These are phyloP conservation scores for Nerophis lumbriciformis DNA, from an alignment of 2,113 vertebrate species.

Conservation along the genomic window DNA sequence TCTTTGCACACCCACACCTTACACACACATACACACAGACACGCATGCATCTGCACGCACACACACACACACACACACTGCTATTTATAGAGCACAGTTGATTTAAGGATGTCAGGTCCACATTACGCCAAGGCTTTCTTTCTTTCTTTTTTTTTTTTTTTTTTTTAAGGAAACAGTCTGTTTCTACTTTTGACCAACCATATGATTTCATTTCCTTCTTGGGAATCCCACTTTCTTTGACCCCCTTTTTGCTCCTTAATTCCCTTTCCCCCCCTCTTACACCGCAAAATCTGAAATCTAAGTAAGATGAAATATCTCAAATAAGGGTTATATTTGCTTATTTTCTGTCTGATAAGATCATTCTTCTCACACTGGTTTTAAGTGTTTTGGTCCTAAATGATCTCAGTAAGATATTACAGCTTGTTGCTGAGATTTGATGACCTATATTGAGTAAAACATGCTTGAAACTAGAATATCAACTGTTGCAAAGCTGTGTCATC, in stretches of 20 bases:
- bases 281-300: no score
- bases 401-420: no score
- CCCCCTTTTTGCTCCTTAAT: slow-evolving; percentile 21
- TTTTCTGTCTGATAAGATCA: no score
- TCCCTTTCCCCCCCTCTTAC: slow-evolving; percentile 9
- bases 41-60: slow-evolving; percentile 38
- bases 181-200: slow-evolving; percentile 45
- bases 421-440: no score
- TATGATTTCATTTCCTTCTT: slow-evolving; percentile 49
- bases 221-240: slow-evolving; percentile 46
- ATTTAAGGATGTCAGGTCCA: slow-evolving; percentile 81
- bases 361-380: no score
- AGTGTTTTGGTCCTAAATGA: no score
- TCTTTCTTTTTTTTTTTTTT: slow-evolving; percentile 32
- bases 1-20: slow-evolving; percentile 34
- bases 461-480: no score
- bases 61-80: slow-evolving; percentile 44
- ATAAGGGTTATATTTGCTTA: no score
- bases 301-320: no score
- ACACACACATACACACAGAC: slow-evolving; percentile 20
- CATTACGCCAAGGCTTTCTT: slow-evolving; percentile 77
- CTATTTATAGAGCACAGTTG: slow-evolving; percentile 83
- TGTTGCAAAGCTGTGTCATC: no score
- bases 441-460: no score
- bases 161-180: slow-evolving; percentile 74